Evolutionary conservation across 2,113 vertebrate species (phyloP).

Genomic region (Nothoprocta pentlandii): DNA sequence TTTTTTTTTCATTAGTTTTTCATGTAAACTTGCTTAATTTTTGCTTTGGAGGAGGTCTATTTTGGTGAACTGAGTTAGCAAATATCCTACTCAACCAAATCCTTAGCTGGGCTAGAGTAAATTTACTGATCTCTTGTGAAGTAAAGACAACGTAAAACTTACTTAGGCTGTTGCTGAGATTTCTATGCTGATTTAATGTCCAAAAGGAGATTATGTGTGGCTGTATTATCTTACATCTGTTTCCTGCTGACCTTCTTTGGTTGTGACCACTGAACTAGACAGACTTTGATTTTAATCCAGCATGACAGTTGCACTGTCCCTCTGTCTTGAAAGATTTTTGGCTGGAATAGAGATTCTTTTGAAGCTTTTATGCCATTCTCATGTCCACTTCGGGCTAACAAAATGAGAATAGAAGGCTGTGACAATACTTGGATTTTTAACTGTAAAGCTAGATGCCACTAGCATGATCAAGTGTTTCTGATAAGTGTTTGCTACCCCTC

Average conservation of each 20-base stretch:
- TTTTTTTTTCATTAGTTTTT: neutral
- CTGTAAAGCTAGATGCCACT: neutral
- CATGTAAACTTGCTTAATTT: neutral
- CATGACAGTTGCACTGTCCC: neutral
- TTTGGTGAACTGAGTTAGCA: neutral
- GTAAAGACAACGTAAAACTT: neutral
- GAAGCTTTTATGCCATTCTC: neutral
- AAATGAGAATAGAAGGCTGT: neutral
- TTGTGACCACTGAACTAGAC: constrained; percentile 5
- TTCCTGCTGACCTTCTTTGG: constrained; percentile 24
- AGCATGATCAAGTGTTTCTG: neutral
- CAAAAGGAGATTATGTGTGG: neutral
- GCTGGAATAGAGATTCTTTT: neutral
- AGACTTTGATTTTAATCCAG: neutral
- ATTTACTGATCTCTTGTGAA: neutral
- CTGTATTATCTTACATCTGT: neutral
- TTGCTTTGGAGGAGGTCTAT: neutral
- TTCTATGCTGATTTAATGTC: neutral
- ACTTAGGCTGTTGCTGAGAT: neutral
- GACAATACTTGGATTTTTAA: neutral
- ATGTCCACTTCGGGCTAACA: neutral
- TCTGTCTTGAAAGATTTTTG: neutral
- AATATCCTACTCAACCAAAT: neutral
- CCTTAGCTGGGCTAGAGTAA: neutral
- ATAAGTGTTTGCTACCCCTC: neutral